phyloP scores from a whole-genome alignment of 2,888 invertebrate species.

The Acleris cristana region DNA sequence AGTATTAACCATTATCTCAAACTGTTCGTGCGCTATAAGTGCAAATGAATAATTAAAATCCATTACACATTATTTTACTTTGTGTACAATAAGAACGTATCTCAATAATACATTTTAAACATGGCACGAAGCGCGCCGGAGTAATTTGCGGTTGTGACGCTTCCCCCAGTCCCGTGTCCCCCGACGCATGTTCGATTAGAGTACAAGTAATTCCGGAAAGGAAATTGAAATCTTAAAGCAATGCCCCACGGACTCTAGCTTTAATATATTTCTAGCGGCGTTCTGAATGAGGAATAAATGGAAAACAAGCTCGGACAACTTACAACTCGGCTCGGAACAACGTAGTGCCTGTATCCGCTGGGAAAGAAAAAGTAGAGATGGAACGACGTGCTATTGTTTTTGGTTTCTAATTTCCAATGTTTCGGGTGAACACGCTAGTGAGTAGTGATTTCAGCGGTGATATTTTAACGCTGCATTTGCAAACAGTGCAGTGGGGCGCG shows the following conservation, averaged over 20 bases:
- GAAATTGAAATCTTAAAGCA: conserved; percentile 84
- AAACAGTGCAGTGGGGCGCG: conserved; percentile 68
- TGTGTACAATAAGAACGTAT: conserved; percentile 60
- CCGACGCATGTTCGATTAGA: conserved; percentile 82
- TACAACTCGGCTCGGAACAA: conserved; percentile 41
- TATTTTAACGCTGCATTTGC: conserved; percentile 66
- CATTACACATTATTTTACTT: conserved; percentile 59
- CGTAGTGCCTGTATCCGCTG: conserved; percentile 26
- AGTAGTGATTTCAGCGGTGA: conserved; percentile 51
- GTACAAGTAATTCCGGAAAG: conserved; percentile 82
- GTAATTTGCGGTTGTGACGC: conserved; percentile 78
- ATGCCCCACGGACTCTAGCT: conserved; percentile 73
- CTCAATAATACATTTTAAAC: conserved; percentile 78
- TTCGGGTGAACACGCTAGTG: conserved; percentile 43
- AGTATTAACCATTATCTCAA: conserved; percentile 22
- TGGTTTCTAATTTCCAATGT: conserved; percentile 52
- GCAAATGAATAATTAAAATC: conserved; percentile 57
- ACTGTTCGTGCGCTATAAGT: conserved; percentile 22
- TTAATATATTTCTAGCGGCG: conserved; percentile 62
- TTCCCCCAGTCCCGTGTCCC: conserved; percentile 60
- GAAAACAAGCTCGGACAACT: conserved; percentile 62
- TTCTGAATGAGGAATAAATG: conserved; percentile 66
- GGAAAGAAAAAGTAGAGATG: conserved; percentile 25
- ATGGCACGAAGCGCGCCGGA: conserved; percentile 72
- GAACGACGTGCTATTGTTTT: conserved; percentile 21